Base-by-base conservation (phyloP, 1,140 invertebrate species). In the Lasaia peninsularis region DNA sequence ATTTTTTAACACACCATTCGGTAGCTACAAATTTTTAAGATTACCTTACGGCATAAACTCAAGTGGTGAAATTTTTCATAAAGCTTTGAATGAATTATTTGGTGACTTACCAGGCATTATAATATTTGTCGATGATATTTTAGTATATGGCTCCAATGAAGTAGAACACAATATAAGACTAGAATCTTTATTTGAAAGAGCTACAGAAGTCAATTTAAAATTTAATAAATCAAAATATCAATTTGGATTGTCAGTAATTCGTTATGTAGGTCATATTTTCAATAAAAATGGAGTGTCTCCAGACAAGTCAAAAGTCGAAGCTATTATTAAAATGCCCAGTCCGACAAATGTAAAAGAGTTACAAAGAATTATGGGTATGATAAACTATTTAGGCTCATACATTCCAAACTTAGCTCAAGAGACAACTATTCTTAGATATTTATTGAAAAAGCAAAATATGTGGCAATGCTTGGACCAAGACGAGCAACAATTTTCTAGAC, bases 1-100 rank as follows among this genome's bases (percentile, higher is more conserved):
- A 77, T 63, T 82, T 75, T 63, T 82, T 75, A 82, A 51, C 57
- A 72, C 24, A 76, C 63, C 11, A 84, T 88, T 69, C 77, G 69
- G 53, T 16, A 51, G 65, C 10, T 68, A 58, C 44, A 56, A 65
- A 50, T 62, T 69, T 35, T 58, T 65, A 34, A 14, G 63, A n/a
- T 50, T 69, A 52, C 60, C 66, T 1, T 68, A 54, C 24, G 59
- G 66, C 9, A 65, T 64, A 11, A 44, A 24, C 3, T 68, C 62
- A 14, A 59, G 56, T 4, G 56, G 53, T 4, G 58, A 61, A 31
- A 32, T 61, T 24, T 61, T 56, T 20, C 59, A 61, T 40, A 32
- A 10, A 37, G 28, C 18, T 4, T 8, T 52, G 12, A 18, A n/a
- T 2, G n/a, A 33, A 32, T 14, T 33, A 8, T 28, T 52, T 28